phyloP scores from a whole-genome alignment of 2,797 vertebrate species.

The Okamejei kenojei region DNA sequence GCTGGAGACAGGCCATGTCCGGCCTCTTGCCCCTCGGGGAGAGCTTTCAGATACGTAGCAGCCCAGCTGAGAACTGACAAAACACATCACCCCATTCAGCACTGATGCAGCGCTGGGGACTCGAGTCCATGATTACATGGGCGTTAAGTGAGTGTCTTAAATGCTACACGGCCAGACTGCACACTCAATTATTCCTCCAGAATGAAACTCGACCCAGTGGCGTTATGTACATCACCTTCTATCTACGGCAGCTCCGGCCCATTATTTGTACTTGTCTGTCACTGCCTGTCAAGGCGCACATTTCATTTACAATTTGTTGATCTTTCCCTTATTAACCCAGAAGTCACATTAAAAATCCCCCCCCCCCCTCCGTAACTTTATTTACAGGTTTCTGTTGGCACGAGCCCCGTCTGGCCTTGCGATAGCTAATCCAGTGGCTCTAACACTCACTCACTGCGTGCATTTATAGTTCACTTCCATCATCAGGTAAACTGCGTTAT shows the following conservation, averaged over 20 bases:
- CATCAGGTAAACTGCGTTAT: not conserved
- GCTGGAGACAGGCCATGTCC: not conserved
- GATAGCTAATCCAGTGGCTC: not conserved
- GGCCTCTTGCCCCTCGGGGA: not conserved
- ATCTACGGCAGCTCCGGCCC: not conserved
- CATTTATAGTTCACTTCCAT: not conserved
- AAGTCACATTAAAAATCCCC: constrained; percentile 16
- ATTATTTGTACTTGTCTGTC: constrained; percentile 35
- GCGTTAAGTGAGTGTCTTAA: constrained; percentile 31
- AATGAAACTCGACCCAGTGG: constrained; percentile 10
- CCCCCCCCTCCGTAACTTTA: not conserved
- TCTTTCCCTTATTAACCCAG: constrained; percentile 30
- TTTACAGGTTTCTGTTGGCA: constrained; percentile 30
- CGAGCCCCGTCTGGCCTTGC: not conserved
- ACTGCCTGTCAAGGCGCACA: constrained; percentile 30
- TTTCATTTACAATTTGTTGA: constrained; percentile 34
- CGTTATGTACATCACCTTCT: constrained; percentile 23
- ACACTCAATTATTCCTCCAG: constrained; percentile 14
- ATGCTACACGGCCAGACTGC: constrained; percentile 19
- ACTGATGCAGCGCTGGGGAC: not conserved
- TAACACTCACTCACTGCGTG: not conserved
- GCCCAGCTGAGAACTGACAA: constrained; percentile 28
- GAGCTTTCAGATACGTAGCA: not conserved
- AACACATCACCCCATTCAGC: constrained; percentile 10
- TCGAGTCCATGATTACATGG: constrained; percentile 5